Percentiles rank a stretch among this genome's conserved stretches.
Conservation (phyloP, 2,113 vertebrate species). For the Ailurus styani region DNA sequence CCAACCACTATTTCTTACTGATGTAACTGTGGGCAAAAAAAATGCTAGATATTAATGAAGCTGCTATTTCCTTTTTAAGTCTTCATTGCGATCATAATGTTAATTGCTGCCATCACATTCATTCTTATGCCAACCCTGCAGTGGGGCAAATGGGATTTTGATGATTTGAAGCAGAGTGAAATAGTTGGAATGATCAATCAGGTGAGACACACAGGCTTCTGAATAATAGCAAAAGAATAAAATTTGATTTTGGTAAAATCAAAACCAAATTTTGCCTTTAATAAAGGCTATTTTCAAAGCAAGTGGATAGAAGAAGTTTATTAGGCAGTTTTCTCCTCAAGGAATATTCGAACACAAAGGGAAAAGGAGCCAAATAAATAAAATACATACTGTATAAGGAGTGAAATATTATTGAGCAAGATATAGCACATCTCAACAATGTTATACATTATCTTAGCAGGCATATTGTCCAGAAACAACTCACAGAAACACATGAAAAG, state of each 20-base stretch:
- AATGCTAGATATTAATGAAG: conserved; percentile 24
- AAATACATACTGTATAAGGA: not conserved
- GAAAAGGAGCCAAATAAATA: not conserved
- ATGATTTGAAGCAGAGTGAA: conserved; percentile 56
- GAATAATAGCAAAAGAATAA: conserved; percentile 45
- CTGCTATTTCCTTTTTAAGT: conserved; percentile 32
- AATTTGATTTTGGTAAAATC: conserved; percentile 53
- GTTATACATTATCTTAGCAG: not conserved
- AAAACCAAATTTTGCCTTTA: conserved; percentile 48
- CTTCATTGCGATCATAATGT: conserved; percentile 20
- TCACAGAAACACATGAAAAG: conserved; percentile 10
- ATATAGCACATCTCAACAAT: not conserved
- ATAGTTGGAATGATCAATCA: conserved; percentile 46
- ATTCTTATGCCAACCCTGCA: conserved; percentile 55
- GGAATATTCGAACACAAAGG: not conserved
- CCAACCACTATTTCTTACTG: conserved; percentile 20
- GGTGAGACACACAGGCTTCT: conserved; percentile 42
- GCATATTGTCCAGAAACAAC: not conserved
- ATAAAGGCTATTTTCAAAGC: conserved; percentile 31
- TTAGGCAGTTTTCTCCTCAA: conserved; percentile 34
- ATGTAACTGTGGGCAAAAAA: not conserved
- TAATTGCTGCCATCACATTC: conserved; percentile 58
- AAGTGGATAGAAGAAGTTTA: not conserved
- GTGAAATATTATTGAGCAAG: conserved; percentile 32
- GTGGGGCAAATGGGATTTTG: conserved; percentile 53